Conservation (phyloP, 2,888 invertebrate genomes). For the Trisateles emortualis region DNA sequence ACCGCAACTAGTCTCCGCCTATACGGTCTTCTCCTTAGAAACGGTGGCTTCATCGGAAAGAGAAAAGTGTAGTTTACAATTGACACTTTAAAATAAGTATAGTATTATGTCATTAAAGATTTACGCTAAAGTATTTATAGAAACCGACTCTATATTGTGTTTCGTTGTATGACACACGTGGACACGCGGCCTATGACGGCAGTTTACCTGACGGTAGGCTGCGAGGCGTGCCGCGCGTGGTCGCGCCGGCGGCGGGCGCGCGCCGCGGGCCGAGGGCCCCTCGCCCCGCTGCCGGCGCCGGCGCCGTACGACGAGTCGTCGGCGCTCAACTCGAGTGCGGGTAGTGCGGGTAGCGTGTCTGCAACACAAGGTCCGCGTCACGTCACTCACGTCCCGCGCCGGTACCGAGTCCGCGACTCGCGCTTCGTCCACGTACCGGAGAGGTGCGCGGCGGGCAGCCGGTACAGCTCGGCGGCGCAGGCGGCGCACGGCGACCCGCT, state of each 20-base stretch:
- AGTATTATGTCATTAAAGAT: background rate
- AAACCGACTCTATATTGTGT: no score
- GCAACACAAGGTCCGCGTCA: background rate
- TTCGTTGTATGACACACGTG: no score
- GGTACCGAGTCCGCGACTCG: conserved; percentile 60
- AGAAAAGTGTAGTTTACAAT: conserved; percentile 57
- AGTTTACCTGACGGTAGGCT: conserved; percentile 58
- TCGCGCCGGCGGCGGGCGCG: conserved; percentile 14
- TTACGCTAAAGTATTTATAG: no score
- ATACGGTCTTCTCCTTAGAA: conserved; percentile 69
- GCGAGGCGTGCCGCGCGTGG: conserved; percentile 15
- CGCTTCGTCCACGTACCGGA: conserved; percentile 46
- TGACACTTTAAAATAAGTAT: background rate
- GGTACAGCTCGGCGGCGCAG: conserved; percentile 70
- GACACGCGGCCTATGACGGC: no score
- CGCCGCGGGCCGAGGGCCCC: conserved; percentile 18
- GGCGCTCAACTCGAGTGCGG: conserved; percentile 64
- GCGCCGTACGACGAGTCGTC: conserved; percentile 64
- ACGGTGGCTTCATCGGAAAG: conserved; percentile 76
- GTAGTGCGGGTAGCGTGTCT: conserved; percentile 65
- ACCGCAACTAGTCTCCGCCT: conserved; percentile 57
- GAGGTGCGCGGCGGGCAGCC: conserved; percentile 62
- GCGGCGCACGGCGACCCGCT: conserved; percentile 79
- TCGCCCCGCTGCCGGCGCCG: conserved; percentile 15
- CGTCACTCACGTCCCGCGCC: no score